Conservation (phyloP, 2,888 invertebrate species). For the Polia nebulosa region DNA sequence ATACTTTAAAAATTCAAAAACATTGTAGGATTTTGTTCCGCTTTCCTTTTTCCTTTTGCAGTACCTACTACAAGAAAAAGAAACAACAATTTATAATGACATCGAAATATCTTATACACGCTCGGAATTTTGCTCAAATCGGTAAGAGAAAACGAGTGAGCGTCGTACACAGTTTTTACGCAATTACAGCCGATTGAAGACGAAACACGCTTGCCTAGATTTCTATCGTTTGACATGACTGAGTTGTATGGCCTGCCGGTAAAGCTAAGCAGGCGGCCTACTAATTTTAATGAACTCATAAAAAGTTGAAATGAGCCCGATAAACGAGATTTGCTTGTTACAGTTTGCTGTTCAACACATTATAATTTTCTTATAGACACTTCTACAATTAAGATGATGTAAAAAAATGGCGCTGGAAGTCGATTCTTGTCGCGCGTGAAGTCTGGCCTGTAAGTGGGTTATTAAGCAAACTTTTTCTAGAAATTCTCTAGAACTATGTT, state of each 20-base stretch:
- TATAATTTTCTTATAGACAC: constrained; percentile 43
- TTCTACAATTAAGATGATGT: constrained; percentile 35
- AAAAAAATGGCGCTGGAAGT: constrained; percentile 38
- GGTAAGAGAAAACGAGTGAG: constrained; percentile 42
- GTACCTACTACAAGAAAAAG: neutral
- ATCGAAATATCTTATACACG: constrained; percentile 13
- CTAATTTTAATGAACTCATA: constrained; percentile 39
- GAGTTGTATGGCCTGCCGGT: constrained; percentile 27
- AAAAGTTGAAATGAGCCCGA: constrained; percentile 35
- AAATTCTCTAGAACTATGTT: constrained; percentile 34
- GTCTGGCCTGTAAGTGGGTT: constrained; percentile 29
- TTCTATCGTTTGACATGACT: constrained; percentile 55
- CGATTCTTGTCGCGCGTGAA: constrained; percentile 24
- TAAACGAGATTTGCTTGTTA: constrained; percentile 41
- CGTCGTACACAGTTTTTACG: constrained; percentile 54
- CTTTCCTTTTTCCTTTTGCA: neutral
- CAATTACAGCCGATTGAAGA: constrained; percentile 56
- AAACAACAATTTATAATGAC: constrained; percentile 2
- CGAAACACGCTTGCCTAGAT: constrained; percentile 64
- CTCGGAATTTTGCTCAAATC: constrained; percentile 40
- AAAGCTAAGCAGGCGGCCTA: constrained; percentile 26
- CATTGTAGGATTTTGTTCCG: neutral
- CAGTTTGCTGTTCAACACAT: constrained; percentile 34
- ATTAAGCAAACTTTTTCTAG: constrained; percentile 53
- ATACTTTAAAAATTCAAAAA: too few species aligned